Evolutionary conservation across 37 sponge, comb jelly and placozoan species (phyloP).

Genomic region (Ephydatia muelleri): DNA sequence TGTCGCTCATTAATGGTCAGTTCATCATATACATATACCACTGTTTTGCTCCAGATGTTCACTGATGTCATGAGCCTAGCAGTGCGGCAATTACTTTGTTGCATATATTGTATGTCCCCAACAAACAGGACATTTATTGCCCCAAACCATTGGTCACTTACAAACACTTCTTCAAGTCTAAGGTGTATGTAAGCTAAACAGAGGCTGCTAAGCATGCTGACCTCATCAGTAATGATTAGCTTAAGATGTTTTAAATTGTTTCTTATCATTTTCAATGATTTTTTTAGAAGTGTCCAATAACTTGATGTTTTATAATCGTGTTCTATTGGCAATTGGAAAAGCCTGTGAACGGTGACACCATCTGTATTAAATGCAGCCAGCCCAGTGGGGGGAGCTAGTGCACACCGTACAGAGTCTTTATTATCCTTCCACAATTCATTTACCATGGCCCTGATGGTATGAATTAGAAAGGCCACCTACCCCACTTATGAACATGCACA

Average conservation of each 20-base stretch:
- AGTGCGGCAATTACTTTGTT: constrained; percentile 32
- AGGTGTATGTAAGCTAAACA: constrained; percentile 50
- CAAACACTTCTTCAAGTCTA: constrained; percentile 71
- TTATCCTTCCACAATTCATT: too few species aligned
- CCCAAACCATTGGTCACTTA: constrained; percentile 38
- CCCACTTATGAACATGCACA: too few species aligned
- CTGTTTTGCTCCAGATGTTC: constrained; percentile 38
- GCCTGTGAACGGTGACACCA: constrained; percentile 43
- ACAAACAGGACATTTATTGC: constrained; percentile 33
- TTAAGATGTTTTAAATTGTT: constrained; percentile 30
- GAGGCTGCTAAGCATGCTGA: constrained; percentile 63
- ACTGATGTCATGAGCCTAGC: constrained; percentile 17
- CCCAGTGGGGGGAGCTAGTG: constrained; percentile 35
- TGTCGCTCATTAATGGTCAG: constrained; percentile 69
- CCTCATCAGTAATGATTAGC: constrained; percentile 67
- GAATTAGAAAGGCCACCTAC: too few species aligned
- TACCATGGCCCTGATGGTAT: too few species aligned
- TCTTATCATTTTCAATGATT: constrained; percentile 34
- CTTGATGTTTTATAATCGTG: constrained; percentile 50
- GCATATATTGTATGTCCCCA: constrained; percentile 61
- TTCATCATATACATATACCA: constrained; percentile 40
- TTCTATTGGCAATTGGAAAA: constrained; percentile 50
- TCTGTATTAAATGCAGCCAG: constrained; percentile 46
- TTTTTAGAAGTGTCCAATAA: constrained; percentile 56
- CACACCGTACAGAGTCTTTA: not conserved